Evolutionary conservation across 1,140 invertebrate genomes (phyloP).

Genomic region (Diabrotica undecimpunctata): DNA sequence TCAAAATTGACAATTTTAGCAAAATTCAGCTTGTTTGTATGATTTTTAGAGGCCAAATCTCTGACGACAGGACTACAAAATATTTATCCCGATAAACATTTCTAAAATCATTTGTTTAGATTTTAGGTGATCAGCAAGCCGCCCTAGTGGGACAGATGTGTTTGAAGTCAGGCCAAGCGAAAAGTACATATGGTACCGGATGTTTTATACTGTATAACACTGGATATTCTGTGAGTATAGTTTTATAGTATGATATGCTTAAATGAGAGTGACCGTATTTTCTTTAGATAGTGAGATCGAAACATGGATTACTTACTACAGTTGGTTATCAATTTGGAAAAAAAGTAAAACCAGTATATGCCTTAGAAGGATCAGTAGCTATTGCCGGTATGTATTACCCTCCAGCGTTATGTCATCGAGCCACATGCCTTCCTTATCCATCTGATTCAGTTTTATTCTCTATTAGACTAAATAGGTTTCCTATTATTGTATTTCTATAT

Average conservation of each 20-base stretch:
- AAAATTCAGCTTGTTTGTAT: no score
- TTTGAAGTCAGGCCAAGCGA: constrained; percentile 84
- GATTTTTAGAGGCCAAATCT: no score
- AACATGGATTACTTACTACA: constrained; percentile 89
- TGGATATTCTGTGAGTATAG: constrained; percentile 63
- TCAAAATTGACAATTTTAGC: no score
- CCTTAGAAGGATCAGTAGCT: constrained; percentile 84
- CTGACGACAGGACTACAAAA: no score
- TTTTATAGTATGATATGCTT: constrained; percentile 9
- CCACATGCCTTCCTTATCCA: no score
- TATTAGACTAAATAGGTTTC: no score
- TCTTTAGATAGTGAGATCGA: constrained; percentile 66
- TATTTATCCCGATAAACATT: background rate
- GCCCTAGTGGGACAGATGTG: constrained; percentile 94
- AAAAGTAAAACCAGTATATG: constrained; percentile 75
- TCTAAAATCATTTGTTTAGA: constrained; percentile 15
- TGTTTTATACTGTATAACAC: constrained; percentile 97
- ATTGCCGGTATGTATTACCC: constrained; percentile 61
- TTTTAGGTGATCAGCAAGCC: constrained; percentile 90
- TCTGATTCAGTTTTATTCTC: no score
- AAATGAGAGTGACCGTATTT: background rate
- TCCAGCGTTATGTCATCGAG: background rate
- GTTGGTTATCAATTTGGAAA: constrained; percentile 89
- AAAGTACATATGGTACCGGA: constrained; percentile 95
- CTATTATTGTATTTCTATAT: no score